These are phyloP conservation scores for Enteromius mattozi DNA, from an alignment of 2,797 vertebrate genomes.

Conservation along the genomic window DNA sequence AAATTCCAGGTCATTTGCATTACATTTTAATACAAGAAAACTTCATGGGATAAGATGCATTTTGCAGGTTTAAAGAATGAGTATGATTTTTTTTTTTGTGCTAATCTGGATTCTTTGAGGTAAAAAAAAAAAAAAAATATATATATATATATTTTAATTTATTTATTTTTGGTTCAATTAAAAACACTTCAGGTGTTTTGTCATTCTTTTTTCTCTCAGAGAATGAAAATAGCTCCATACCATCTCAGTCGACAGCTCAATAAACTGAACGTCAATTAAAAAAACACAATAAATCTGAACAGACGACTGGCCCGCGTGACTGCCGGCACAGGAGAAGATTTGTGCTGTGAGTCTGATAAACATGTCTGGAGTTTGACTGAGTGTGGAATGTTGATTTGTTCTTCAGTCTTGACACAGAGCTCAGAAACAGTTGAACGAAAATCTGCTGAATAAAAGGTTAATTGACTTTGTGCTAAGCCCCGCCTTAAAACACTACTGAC, in stretches of 20 bases:
- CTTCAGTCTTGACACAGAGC: slow-evolving; percentile 14
- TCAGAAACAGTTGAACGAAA: slow-evolving; percentile 13
- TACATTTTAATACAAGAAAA: background rate
- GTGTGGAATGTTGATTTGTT: slow-evolving; percentile 25
- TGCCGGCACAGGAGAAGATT: slow-evolving; percentile 30
- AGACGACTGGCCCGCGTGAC: slow-evolving; percentile 4
- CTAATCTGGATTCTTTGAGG: too few relatives aligned
- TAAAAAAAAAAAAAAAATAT: too few relatives aligned
- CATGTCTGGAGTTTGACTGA: slow-evolving; percentile 41
- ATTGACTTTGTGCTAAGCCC: slow-evolving; percentile 13
- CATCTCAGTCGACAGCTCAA: slow-evolving; percentile 40
- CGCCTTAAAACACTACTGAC: slow-evolving; percentile 17
- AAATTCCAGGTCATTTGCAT: slow-evolving; percentile 14
- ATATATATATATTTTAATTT: too few relatives aligned
- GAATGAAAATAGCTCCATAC: slow-evolving; percentile 29
- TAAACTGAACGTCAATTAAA: slow-evolving; percentile 49
- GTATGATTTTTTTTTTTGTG: background rate
- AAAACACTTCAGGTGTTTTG: slow-evolving; percentile 12
- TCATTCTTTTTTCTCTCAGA: slow-evolving; percentile 11
- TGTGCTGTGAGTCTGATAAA: slow-evolving; percentile 49
- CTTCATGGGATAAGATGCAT: background rate
- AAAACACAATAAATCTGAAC: slow-evolving; percentile 20
- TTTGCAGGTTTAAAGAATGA: background rate
- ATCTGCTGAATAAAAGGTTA: slow-evolving; percentile 11
- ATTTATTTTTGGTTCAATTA: slow-evolving; percentile 7